Evolutionary conservation across 2,113 vertebrate species (phyloP).

Genomic region (Paradoxurus hermaphroditus): DNA sequence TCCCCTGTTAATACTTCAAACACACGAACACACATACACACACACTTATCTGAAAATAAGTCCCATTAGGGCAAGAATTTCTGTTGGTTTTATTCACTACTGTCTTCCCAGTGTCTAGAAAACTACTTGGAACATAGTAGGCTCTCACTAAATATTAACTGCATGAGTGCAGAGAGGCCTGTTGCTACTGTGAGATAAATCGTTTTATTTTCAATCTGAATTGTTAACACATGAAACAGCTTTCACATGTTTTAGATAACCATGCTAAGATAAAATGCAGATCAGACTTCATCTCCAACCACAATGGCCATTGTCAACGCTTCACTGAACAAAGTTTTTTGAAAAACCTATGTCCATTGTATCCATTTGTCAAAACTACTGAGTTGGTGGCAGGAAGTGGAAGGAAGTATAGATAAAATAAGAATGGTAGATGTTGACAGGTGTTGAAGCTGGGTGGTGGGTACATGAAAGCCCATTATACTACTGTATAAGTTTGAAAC

Average conservation of each 20-base stretch:
- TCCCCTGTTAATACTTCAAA: neutral
- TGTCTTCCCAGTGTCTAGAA: neutral
- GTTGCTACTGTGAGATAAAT: neutral
- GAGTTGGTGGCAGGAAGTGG: neutral
- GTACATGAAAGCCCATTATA: neutral
- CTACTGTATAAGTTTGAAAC: neutral
- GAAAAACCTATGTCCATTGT: neutral
- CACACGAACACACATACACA: neutral
- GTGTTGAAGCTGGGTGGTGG: neutral
- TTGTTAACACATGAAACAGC: neutral
- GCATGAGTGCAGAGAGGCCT: neutral
- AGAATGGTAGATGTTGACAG: neutral
- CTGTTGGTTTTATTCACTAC: neutral
- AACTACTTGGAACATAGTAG: neutral
- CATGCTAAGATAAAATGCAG: neutral
- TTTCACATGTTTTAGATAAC: conserved; percentile 8
- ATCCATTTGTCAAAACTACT: neutral
- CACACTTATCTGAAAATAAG: neutral
- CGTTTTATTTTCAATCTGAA: conserved; percentile 19
- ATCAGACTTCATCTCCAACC: neutral
- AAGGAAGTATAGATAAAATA: neutral
- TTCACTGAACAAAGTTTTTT: neutral
- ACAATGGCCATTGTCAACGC: neutral
- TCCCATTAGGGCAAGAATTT: neutral
- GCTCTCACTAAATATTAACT: neutral